These are phyloP conservation scores for Procapra przewalskii DNA, from an alignment of 2,113 vertebrate genomes.

Conservation along the genomic window DNA sequence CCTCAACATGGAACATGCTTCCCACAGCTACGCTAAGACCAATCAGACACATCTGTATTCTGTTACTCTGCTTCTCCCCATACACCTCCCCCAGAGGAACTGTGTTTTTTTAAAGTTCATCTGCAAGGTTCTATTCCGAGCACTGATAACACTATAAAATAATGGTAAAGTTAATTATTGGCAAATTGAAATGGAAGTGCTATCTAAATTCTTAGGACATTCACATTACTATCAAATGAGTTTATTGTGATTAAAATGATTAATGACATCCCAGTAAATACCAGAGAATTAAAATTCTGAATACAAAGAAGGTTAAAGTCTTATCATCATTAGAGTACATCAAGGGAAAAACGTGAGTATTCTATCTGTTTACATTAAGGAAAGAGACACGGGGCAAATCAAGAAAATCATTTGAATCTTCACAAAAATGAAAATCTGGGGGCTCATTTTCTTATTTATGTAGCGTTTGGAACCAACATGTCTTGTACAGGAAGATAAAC, in stretches of 20 bases:
- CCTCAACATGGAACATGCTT: background rate
- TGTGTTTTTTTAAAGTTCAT: constrained; percentile 42
- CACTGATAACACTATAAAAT: constrained; percentile 59
- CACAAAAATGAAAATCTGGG: background rate
- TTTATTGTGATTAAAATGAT: constrained; percentile 70
- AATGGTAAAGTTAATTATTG: constrained; percentile 70
- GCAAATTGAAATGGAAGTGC: constrained; percentile 60
- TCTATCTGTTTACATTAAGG: constrained; percentile 6
- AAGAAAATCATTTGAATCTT: constrained; percentile 6
- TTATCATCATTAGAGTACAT: constrained; percentile 30
- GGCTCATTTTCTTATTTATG: background rate
- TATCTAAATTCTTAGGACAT: constrained; percentile 64
- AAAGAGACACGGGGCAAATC: background rate
- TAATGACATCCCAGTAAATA: constrained; percentile 63
- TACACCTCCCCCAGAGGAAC: background rate
- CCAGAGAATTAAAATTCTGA: constrained; percentile 55
- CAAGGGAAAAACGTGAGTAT: background rate
- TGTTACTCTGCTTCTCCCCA: background rate
- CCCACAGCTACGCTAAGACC: background rate
- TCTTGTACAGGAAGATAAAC: background rate
- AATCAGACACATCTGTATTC: background rate
- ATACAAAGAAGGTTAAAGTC: constrained; percentile 54
- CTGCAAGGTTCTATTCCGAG: constrained; percentile 33
- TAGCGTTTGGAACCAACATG: background rate
- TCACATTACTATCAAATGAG: constrained; percentile 48